phyloP scores from a whole-genome alignment of 2,113 vertebrate genomes.

The Phoenicopterus ruber region DNA sequence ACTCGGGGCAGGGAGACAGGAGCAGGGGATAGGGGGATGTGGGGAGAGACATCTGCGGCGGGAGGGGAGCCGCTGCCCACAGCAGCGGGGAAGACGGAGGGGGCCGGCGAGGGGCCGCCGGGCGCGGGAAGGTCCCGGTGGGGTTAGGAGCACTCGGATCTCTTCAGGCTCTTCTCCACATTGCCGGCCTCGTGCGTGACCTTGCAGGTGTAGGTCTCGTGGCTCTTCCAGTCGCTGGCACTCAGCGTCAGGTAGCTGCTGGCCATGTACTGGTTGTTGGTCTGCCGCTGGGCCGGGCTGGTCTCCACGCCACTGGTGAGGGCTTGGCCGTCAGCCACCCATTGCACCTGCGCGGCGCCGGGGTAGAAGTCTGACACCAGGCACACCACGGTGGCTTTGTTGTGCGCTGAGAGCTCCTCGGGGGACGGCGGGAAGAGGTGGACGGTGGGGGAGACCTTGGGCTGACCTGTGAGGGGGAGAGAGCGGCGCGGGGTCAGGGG shows the following conservation, averaged over 20 bases:
- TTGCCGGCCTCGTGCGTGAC: not conserved
- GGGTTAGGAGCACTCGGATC: not conserved
- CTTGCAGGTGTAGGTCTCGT: not conserved
- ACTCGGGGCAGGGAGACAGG: not conserved
- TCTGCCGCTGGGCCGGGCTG: not conserved
- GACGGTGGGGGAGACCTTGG: fast-evolving
- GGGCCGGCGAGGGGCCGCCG: fast-evolving
- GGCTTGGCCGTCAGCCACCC: not conserved
- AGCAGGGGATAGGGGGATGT: not conserved
- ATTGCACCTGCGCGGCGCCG: fast-evolving
- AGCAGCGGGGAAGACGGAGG: not conserved
- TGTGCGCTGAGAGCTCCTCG: fast-evolving
- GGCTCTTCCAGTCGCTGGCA: not conserved
- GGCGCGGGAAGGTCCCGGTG: fast-evolving
- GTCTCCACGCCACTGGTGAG: fast-evolving
- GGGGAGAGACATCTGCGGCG: not conserved
- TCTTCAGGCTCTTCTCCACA: not conserved
- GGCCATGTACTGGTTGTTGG: slow-evolving; percentile 33
- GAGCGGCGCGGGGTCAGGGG: fast-evolving
- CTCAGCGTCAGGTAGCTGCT: slow-evolving; percentile 56
- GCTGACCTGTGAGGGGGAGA: not conserved
- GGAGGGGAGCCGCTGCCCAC: not conserved
- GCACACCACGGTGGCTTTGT: slow-evolving; percentile 54
- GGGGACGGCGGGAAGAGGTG: not conserved
- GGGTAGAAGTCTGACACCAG: slow-evolving; percentile 11